Percentiles rank a stretch among this genome's conserved stretches.
phyloP scores from a whole-genome alignment of 2,888 invertebrate species.

The Antitype chi region DNA sequence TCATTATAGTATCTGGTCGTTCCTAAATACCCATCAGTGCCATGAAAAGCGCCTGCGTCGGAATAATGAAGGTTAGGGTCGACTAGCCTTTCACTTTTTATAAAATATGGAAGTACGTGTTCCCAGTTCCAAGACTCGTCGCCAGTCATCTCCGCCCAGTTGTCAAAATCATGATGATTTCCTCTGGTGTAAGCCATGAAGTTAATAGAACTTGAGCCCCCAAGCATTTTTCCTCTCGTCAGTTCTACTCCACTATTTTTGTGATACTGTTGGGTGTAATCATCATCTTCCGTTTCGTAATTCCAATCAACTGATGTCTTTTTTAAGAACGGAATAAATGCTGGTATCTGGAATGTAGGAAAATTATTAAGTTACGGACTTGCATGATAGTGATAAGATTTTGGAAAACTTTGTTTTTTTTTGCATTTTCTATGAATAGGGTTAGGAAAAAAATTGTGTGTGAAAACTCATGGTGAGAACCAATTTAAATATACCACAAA shows the following conservation, averaged over 20 bases:
- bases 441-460: background rate
- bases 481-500: background rate
- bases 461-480: background rate
- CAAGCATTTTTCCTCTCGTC: constrained; percentile 90
- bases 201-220: constrained; percentile 89
- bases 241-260: constrained; percentile 47
- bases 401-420: background rate
- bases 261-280: constrained; percentile 70
- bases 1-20: constrained; percentile 72
- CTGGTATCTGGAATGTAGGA: constrained; percentile 50
- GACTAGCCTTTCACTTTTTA: constrained; percentile 83
- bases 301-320: constrained; percentile 60
- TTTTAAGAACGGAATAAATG: constrained; percentile 37
- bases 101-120: constrained; percentile 84
- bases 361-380: background rate
- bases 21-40: constrained; percentile 80
- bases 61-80: constrained; percentile 61
- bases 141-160: constrained; percentile 85
- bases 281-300: constrained; percentile 75
- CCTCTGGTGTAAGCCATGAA: constrained; percentile 89
- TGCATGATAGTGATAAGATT: too few relatives aligned
- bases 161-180: constrained; percentile 75
- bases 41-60: constrained; percentile 70
- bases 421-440: background rate
- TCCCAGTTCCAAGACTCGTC: constrained; percentile 89